These are phyloP conservation scores for Lepidurus packardi DNA, from an alignment of 1,140 invertebrate species.

Conservation along the genomic window DNA sequence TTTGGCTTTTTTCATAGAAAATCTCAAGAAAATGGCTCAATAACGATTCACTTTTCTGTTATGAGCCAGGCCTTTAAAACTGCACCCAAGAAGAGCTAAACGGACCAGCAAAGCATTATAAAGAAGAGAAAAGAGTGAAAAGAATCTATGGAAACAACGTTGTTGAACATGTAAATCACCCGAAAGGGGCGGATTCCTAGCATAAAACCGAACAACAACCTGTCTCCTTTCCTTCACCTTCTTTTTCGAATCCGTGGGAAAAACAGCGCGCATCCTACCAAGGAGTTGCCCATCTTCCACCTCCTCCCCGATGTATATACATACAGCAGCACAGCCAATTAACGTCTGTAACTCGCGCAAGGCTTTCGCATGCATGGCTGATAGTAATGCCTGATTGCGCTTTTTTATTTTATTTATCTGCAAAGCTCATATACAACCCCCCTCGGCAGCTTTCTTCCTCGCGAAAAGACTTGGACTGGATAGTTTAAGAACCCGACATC, in stretches of 20 bases:
- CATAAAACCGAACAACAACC: background rate
- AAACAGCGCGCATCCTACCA: background rate
- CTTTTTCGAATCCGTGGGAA: conserved; percentile 4
- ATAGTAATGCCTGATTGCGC: background rate
- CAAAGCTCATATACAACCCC: background rate
- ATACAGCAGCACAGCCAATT: conserved; percentile 11
- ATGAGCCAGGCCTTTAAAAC: too few species aligned
- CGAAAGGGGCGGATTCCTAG: background rate
- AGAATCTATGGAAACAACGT: background rate
- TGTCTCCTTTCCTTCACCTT: conserved; percentile 1
- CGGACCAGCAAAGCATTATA: too few species aligned
- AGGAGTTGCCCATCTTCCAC: background rate
- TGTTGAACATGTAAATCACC: conserved; percentile 15
- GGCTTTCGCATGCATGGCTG: conserved; percentile 11
- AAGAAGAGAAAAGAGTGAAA: too few species aligned
- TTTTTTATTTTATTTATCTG: background rate
- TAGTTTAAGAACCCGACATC: background rate
- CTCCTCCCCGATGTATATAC: background rate
- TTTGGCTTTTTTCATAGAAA: background rate
- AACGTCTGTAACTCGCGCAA: background rate
- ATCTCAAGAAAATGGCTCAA: background rate
- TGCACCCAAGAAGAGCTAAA: too few species aligned
- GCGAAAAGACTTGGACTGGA: background rate
- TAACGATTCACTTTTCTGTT: conserved; percentile 13
- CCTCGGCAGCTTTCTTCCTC: background rate